Conservation (phyloP, 2,113 vertebrate species). For the Atrichornis clamosus region DNA sequence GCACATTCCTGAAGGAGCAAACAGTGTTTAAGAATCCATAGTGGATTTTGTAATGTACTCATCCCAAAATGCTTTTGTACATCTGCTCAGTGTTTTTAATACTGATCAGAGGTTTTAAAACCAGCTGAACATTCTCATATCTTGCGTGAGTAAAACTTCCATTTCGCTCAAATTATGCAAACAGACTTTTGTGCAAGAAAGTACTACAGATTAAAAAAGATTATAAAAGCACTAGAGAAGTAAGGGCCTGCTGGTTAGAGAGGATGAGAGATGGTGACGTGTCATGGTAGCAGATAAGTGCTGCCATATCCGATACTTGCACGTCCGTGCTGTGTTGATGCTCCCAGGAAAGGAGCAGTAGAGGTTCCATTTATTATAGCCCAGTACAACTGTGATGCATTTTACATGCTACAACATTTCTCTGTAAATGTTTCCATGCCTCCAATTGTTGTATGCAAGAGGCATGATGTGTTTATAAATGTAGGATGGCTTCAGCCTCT, state of each 20-base stretch:
- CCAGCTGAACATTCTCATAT: neutral
- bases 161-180: neutral
- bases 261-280: neutral
- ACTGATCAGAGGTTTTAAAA: constrained; percentile 44
- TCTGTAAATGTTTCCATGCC: neutral
- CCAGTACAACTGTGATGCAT: neutral
- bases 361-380: neutral
- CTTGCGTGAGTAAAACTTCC: neutral
- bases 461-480: neutral
- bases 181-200: neutral
- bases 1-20: constrained; percentile 38
- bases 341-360: neutral
- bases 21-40: constrained; percentile 45
- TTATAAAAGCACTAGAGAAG: neutral
- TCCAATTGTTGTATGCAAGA: neutral
- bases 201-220: neutral
- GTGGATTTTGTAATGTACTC: constrained; percentile 5
- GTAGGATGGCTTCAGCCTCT: neutral
- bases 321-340: neutral
- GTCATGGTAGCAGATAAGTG: neutral
- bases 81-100: constrained; percentile 59
- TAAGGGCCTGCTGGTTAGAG: neutral
- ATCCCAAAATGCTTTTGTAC: constrained; percentile 32
- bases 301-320: neutral
- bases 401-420: neutral